Base-by-base conservation (phyloP, 2,113 vertebrate species). In the Ifrita kowaldi region DNA sequence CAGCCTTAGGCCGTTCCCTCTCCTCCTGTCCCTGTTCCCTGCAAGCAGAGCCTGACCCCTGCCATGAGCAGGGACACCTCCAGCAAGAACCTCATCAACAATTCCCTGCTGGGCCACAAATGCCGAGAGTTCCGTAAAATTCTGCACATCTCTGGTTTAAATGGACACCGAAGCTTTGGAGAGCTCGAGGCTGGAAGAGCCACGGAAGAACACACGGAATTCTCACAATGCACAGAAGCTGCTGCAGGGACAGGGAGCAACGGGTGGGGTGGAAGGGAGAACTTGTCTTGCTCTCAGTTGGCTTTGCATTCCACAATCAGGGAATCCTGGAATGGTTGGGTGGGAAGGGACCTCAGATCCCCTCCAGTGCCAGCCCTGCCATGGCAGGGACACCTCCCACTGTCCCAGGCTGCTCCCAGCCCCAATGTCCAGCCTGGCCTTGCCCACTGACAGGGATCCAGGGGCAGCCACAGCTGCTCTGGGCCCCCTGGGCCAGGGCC, bases 1-100 rank as follows among this genome's bases (percentile, higher is more conserved):
- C 62, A 67, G 33, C 33, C 39, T 37, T 50, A 24, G 33, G 50
- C 50, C 1, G 1, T 16, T 65, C 50, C 62, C 62, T 55, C 41
- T 32, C 2, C 41, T 56, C 63, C 77, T 56, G 41, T 21, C 33
- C 62, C 62, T 37, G 50, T 37, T 19, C 62, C 76, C 77, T 37
- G 39, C 1, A 3, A 46, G 77, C 41, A 80, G 1, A 55, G 20
- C 50, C 33, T 1, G 0, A 44, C 6, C 39, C 32, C 49, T 14
- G 39, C 24, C 60, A 30, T 11, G 3, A 30, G 26, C 49, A 65
- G 39, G 50, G 77, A 37, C 33, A 32, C 20, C 24, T 65, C 32
- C 39, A 65, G 13, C 39, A 30, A 77, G 35, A 62, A 30, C 32
- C 19, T n/a, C 19, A 26, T 19, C 20, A 37, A 28, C 39, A 37